Evolutionary conservation across 1,140 invertebrate genomes (phyloP), one percentile per base, ranked within the genome.

Genomic region (Neelides sp.): DNA sequence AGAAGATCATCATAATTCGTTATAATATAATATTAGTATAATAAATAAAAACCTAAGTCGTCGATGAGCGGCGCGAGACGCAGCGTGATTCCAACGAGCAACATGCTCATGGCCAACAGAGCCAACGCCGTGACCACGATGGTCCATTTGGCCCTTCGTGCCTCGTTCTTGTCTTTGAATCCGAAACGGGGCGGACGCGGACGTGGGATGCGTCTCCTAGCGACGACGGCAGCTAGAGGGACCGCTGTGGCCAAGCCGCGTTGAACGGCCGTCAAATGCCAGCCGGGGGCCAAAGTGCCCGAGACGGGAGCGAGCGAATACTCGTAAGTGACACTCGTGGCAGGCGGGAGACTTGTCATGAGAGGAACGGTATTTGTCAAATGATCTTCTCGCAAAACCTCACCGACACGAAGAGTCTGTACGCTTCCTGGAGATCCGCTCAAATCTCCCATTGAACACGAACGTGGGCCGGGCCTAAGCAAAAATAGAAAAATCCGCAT

Each of bases 41-140:
- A n/a, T n/a, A n/a, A n/a, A n/a, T 35, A 77, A 82, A 82, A 67
- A 91, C 86, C 86, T 79, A 91, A 86, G 63, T 90, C 85, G 64
- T 91, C 87, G 58, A 91, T 91, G 43, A 91, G 78, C 1, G 87
- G 87, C 2, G 86, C 86, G 82, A 91, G 87, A 28, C 85, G 69
- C 2, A 91, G 70, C 0, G 86, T 91, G 32, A 89, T 78, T 1
- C 85, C 86, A n/a, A 91, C 85, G 17, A 90, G 70, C 45, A 90
- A 71, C 54, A 91, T 75, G 63, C 85, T 88, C 71, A 89, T 83
- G 54, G 86, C 78, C 13, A 90, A 74, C 28, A 91, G 72, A 35
- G 88, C 72, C 59, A 85, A 83, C 32, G 85, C 85, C 81, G 85
- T 89, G 52, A 82, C 80, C 63, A 87, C 82, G 64, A 91, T 89